phyloP scores from a whole-genome alignment of 2,888 invertebrate species.

The Buathra laborator region DNA sequence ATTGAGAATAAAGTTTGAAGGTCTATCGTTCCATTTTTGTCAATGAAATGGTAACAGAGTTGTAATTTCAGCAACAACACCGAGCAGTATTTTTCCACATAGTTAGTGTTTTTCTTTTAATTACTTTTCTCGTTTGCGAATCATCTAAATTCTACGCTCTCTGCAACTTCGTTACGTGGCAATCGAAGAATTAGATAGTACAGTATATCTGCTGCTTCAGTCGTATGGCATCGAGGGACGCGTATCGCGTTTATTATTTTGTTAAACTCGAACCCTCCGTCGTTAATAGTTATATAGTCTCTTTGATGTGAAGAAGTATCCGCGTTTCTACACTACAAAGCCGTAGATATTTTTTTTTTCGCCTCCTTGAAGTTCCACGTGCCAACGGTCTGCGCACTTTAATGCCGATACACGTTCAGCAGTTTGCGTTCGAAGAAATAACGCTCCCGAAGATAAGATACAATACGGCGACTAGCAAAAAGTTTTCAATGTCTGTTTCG shows the following conservation, averaged over 20 bases:
- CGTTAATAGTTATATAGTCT: not conserved
- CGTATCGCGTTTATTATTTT: not conserved
- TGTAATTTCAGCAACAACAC: not conserved
- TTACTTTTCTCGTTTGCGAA: not conserved
- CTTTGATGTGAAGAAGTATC: not conserved
- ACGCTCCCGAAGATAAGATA: not conserved
- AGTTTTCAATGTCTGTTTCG: constrained; percentile 7
- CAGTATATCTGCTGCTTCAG: constrained; percentile 1
- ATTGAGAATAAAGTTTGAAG: too few relatives aligned
- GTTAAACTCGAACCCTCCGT: not conserved
- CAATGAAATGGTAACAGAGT: too few relatives aligned
- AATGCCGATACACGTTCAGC: constrained; percentile 28
- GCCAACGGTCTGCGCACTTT: not conserved
- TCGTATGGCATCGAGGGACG: constrained; percentile 4
- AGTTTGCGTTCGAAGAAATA: constrained; percentile 8
- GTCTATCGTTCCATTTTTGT: too few relatives aligned
- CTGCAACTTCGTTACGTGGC: not conserved
- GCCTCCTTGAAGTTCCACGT: not conserved
- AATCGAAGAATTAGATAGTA: constrained; percentile 3
- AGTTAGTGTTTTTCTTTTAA: not conserved
- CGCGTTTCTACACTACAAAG: constrained; percentile 17
- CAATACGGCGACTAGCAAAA: constrained; percentile 10
- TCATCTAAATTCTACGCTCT: not conserved
- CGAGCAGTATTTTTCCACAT: not conserved
- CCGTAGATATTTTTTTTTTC: not conserved